Percentiles rank a stretch among this genome's conserved stretches.
Evolutionary conservation across 2,797 vertebrate species (phyloP).

Genomic region (Sebastolobus altivelis): DNA sequence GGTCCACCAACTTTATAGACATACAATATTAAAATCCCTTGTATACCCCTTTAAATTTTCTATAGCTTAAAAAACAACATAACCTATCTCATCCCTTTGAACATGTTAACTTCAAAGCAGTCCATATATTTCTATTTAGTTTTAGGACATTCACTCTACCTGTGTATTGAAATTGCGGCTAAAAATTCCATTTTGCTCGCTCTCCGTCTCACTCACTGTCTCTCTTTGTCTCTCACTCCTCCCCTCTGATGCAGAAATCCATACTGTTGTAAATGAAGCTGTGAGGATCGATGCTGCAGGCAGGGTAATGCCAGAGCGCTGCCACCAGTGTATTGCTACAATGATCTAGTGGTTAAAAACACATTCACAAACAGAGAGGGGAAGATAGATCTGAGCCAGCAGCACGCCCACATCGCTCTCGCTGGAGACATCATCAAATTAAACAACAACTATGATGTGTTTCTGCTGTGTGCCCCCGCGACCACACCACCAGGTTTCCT

Average conservation of each 20-base stretch:
- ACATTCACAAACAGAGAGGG: constrained; percentile 78
- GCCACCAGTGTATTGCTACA: constrained; percentile 82
- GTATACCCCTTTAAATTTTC: background rate
- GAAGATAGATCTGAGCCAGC: constrained; percentile 78
- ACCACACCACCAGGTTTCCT: constrained; percentile 50
- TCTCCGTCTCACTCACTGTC: constrained; percentile 61
- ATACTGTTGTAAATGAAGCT: constrained; percentile 84
- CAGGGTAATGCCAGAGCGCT: constrained; percentile 73
- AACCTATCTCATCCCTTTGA: constrained; percentile 27
- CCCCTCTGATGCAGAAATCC: constrained; percentile 79
- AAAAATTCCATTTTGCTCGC: constrained; percentile 44
- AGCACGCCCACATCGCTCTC: constrained; percentile 81
- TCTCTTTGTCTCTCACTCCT: constrained; percentile 65
- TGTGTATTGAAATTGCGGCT: constrained; percentile 34
- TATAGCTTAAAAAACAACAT: constrained; percentile 6
- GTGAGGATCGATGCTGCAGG: constrained; percentile 81
- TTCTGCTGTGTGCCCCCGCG: constrained; percentile 73
- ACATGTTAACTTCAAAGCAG: constrained; percentile 36
- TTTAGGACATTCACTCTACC: constrained; percentile 35
- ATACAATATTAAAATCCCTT: constrained; percentile 4
- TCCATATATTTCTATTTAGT: constrained; percentile 38
- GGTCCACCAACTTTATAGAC: background rate
- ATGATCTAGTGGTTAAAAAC: constrained; percentile 85
- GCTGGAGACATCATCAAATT: constrained; percentile 83
- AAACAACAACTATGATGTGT: constrained; percentile 82